phyloP scores from a whole-genome alignment of 2,888 invertebrate species.

The Hololepta plana region DNA sequence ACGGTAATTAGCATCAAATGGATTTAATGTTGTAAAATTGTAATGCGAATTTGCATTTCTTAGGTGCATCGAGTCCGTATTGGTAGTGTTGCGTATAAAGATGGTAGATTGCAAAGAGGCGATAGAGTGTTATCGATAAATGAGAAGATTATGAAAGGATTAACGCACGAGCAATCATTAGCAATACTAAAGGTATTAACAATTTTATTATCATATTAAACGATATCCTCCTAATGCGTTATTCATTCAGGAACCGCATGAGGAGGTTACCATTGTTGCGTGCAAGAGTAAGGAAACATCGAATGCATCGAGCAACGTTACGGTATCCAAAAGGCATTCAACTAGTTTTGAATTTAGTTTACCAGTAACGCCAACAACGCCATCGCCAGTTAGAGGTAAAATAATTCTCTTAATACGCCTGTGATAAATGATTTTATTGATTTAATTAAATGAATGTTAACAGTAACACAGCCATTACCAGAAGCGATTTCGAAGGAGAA shows the following conservation, averaged over 20 bases:
- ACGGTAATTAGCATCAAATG: constrained; percentile 38
- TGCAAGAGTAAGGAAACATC: not conserved
- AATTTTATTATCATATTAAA: constrained; percentile 4
- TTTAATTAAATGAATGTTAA: not conserved
- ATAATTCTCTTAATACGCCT: too few relatives aligned
- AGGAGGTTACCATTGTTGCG: constrained; percentile 46
- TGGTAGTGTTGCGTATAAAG: constrained; percentile 73
- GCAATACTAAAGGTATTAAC: constrained; percentile 60
- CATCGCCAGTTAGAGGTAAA: not conserved
- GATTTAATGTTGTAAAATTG: constrained; percentile 1
- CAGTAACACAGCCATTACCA: too few relatives aligned
- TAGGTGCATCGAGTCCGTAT: constrained; percentile 75
- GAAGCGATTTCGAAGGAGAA: too few relatives aligned
- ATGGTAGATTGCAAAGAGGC: constrained; percentile 71
- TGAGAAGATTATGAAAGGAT: constrained; percentile 60
- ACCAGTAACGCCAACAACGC: constrained; percentile 1
- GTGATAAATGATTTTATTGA: constrained; percentile 5
- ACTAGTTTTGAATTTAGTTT: too few relatives aligned
- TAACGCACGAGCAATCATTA: constrained; percentile 76
- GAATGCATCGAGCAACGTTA: too few relatives aligned
- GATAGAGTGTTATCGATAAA: constrained; percentile 82
- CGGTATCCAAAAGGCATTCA: too few relatives aligned
- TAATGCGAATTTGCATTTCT: constrained; percentile 6
- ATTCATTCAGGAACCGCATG: constrained; percentile 46
- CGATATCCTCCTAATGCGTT: not conserved